Evolutionary conservation across 2,888 invertebrate species (phyloP).

Genomic region (Drosophila lutescens): DNA sequence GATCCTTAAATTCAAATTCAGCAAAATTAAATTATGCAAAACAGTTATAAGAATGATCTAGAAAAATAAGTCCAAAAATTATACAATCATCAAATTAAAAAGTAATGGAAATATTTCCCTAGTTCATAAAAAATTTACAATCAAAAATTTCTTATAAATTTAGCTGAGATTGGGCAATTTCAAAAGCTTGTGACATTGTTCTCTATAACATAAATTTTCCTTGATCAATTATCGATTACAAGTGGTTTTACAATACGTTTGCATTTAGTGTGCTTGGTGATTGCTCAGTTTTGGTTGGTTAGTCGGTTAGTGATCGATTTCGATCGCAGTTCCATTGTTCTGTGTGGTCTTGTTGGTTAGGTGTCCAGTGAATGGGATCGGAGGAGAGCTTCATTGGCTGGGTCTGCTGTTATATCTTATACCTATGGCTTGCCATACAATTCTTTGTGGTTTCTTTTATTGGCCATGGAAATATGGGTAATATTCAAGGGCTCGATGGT

Average conservation of each 20-base stretch:
- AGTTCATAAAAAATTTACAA: neutral
- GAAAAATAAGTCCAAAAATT: neutral
- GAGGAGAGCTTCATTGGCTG: conserved; percentile 15
- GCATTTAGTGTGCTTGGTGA: conserved; percentile 21
- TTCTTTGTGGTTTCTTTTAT: conserved; percentile 10
- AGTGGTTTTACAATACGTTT: neutral
- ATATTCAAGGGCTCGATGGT: conserved; percentile 13
- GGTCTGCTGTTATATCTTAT: conserved; percentile 14
- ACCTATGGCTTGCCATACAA: conserved; percentile 23
- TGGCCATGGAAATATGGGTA: conserved; percentile 17
- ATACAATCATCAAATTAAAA: neutral
- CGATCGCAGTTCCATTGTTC: conserved; percentile 29
- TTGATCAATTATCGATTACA: neutral
- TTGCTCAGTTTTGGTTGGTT: conserved; percentile 16
- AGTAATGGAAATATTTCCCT: neutral
- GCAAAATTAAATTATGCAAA: neutral
- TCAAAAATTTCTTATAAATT: neutral
- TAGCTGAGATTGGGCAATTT: neutral
- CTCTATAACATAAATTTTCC: neutral
- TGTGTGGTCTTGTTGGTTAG: conserved; percentile 9
- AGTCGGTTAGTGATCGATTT: neutral
- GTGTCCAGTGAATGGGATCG: neutral
- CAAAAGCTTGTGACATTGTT: conserved; percentile 4
- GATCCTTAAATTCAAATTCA: conserved; percentile 16
- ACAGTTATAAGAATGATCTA: neutral